Evolutionary conservation across 1,140 invertebrate genomes (phyloP), one percentile per base, ranked within the genome.

Genomic region (Eupeodes corollae): DNA sequence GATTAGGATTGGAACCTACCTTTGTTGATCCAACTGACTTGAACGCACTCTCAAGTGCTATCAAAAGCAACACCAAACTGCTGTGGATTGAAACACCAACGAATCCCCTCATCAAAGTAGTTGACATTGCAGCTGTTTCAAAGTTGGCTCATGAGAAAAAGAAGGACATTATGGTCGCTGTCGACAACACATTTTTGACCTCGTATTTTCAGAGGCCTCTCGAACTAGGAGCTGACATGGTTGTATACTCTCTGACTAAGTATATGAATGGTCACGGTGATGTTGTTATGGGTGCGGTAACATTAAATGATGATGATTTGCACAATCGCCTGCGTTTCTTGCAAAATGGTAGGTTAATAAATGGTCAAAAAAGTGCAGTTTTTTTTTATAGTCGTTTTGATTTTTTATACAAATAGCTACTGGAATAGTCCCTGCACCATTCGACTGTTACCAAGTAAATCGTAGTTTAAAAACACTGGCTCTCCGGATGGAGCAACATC

Each of bases 251-350:
- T 0, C 56, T 96, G 21, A 97, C 94, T 0, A 99, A 99, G 70
- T 99, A 98, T 61, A 93, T 98, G 81, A 98, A 98, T 70, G 96
- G 95, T 0, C 95, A 99, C 69, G 86, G 89, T 1, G 96, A 99
- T 74, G 86, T 97, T 38, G 83, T 99, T 1, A 98, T 99, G 96
- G 96, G 96, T 5, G 84, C 87, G 9, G 76, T 85, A 8, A 76
- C 86, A 21, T 78, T 83, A 5, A 91, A 82, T 52, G 75, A 81
- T 58, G 78, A 86, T 44, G 79, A 80, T 40, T 56, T 96, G 0
- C 78, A 80, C 54, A 62, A 84, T 19, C 77, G 75, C 63, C 63
- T 98, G 12, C 76, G 80, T 52, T 97, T 88, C 70, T 70, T 93
- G 44, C 94, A 98, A 78, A 94, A 96, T 66, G 77, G 90, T 92